Percentiles rank a stretch among this genome's conserved stretches.
Evolutionary conservation across 2,888 invertebrate species (phyloP).

Genomic region (Papilio elwesi): DNA sequence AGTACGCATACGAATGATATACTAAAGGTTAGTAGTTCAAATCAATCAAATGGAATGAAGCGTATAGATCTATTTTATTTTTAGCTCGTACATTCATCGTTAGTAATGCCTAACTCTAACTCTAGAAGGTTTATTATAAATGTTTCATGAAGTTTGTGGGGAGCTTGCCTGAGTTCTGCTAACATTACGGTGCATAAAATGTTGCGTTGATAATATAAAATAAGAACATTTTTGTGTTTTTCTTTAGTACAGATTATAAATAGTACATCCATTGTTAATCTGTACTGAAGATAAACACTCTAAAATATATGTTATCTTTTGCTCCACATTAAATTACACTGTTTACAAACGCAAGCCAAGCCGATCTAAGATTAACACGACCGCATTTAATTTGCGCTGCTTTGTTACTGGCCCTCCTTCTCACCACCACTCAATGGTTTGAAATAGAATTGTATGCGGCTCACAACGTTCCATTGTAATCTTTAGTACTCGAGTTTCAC

Average conservation of each 20-base stretch:
- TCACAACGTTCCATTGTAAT: slow-evolving; percentile 30
- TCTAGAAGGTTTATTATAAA: neutral
- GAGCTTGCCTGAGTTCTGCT: neutral
- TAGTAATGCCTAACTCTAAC: neutral
- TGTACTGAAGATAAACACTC: slow-evolving; percentile 7
- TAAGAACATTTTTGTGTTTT: neutral
- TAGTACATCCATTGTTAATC: too few relatives aligned
- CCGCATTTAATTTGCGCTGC: slow-evolving; percentile 18
- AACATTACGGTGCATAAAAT: neutral
- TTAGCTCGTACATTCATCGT: neutral
- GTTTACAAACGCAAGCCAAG: slow-evolving; percentile 17
- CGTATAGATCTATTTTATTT: neutral
- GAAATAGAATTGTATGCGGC: slow-evolving; percentile 36
- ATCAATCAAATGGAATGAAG: slow-evolving; percentile 4
- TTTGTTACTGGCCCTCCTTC: slow-evolving; percentile 30
- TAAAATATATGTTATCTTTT: slow-evolving; percentile 13
- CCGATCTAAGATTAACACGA: slow-evolving; percentile 21
- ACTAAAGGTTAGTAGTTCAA: neutral
- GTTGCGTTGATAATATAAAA: neutral
- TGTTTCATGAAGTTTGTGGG: too few relatives aligned
- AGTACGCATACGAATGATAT: neutral
- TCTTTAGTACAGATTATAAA: too few relatives aligned
- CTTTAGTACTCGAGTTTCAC: slow-evolving; percentile 31
- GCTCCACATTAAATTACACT: slow-evolving; percentile 11
- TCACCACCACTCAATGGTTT: slow-evolving; percentile 33